A percentile compares a stretch with the other conserved stretches of the same genome.
These are phyloP conservation scores for Halocaridina rubra DNA, from an alignment of 2,888 invertebrate species.

Conservation along the genomic window DNA sequence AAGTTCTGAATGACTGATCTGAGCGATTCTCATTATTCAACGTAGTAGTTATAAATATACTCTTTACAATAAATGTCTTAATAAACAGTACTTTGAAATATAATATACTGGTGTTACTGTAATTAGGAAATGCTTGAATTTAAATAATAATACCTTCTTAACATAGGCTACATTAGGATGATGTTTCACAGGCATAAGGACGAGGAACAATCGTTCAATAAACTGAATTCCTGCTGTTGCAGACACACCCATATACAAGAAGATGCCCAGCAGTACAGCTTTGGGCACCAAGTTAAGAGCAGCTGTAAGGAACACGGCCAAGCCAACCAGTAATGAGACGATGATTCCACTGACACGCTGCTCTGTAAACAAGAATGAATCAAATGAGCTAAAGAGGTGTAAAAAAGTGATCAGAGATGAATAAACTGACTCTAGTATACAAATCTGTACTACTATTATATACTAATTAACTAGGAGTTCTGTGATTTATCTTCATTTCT, in stretches of 20 bases:
- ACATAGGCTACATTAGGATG: conserved; percentile 92
- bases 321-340: conserved; percentile 83
- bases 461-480: too few species aligned
- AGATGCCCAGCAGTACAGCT: conserved; percentile 96
- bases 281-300: conserved; percentile 88
- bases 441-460: too few species aligned
- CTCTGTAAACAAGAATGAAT: too few species aligned
- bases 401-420: too few species aligned
- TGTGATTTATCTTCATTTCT: too few species aligned
- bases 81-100: neutral
- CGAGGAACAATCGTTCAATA: conserved; percentile 86
- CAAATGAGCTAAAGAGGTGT: too few species aligned
- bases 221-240: conserved; percentile 94
- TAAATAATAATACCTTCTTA: conserved; percentile 77
- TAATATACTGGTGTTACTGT: neutral
- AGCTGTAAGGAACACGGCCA: conserved; percentile 86
- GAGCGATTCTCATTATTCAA: too few species aligned
- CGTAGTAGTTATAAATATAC: too few species aligned
- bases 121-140: neutral
- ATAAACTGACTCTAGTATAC: too few species aligned
- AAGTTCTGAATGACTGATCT: too few species aligned
- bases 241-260: conserved; percentile 90
- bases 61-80: too few species aligned
- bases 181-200: conserved; percentile 95
- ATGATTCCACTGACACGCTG: conserved; percentile 86